Conservation (phyloP, 1,140 invertebrate genomes). For the Zophobas atratus region DNA sequence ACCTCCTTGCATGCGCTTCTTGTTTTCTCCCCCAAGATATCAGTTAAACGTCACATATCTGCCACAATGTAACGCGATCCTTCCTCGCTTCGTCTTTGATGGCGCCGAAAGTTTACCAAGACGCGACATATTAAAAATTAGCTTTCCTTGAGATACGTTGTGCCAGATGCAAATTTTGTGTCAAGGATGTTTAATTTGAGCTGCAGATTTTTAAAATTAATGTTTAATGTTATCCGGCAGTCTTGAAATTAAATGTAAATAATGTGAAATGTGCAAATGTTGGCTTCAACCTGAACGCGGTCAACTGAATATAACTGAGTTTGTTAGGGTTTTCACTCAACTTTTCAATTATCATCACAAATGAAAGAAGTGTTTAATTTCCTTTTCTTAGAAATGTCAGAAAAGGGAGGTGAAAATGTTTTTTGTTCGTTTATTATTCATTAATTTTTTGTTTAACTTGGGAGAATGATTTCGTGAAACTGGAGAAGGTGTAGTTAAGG, state of each 20-base stretch:
- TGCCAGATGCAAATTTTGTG: conserved; percentile 46
- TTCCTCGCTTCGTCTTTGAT: neutral
- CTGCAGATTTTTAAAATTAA: conserved; percentile 18
- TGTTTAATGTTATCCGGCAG: conserved; percentile 32
- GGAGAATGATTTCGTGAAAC: neutral
- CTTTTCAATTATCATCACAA: conserved; percentile 24
- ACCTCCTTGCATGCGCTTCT: conserved; percentile 49
- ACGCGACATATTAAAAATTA: conserved; percentile 39
- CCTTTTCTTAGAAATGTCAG: conserved; percentile 2
- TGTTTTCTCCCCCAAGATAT: conserved; percentile 21
- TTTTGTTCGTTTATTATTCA: conserved; percentile 7
- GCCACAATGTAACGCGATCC: neutral
- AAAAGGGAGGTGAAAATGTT: conserved; percentile 1
- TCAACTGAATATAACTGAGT: conserved; percentile 21
- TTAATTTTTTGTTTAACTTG: neutral
- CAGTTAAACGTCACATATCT: conserved; percentile 2
- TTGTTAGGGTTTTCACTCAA: conserved; percentile 20
- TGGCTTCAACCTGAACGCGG: conserved; percentile 1
- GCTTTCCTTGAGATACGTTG: conserved; percentile 6
- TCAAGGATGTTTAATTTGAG: conserved; percentile 19
- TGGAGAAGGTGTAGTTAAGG: no score
- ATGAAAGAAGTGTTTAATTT: conserved; percentile 7
- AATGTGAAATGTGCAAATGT: conserved; percentile 12
- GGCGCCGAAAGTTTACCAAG: neutral
- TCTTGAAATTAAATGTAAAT: conserved; percentile 11